Conservation (phyloP, 2,888 invertebrate genomes). For the Hypolimnas misippus region DNA sequence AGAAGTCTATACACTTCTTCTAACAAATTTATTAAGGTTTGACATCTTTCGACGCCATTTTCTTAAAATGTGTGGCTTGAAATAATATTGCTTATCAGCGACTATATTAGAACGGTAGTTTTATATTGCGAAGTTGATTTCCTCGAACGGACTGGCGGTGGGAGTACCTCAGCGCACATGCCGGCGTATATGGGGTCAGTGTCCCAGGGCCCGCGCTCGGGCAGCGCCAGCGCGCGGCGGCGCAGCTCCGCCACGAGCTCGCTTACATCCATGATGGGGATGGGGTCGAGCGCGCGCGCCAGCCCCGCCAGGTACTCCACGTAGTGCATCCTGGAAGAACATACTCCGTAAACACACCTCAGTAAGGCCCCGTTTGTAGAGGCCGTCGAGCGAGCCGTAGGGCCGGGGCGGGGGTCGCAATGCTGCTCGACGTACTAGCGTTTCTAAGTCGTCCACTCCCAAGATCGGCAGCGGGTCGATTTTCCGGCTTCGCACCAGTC, state of each 20-base stretch:
- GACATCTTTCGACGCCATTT: too few species aligned
- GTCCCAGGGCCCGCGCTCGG: constrained; percentile 92
- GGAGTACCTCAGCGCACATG: constrained; percentile 93
- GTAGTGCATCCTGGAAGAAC: constrained; percentile 92
- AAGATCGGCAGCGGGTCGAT: constrained; percentile 92
- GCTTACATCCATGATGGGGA: constrained; percentile 93
- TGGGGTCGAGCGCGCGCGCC: constrained; percentile 95
- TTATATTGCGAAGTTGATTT: too few species aligned
- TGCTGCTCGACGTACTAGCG: constrained; percentile 89
- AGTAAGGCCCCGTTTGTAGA: constrained; percentile 85
- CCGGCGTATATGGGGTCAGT: constrained; percentile 93
- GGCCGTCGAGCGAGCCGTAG: constrained; percentile 88
- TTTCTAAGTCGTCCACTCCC: constrained; percentile 92
- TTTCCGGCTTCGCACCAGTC: constrained; percentile 87
- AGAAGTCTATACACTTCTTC: too few species aligned
- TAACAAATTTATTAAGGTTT: too few species aligned
- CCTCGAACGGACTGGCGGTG: too few species aligned
- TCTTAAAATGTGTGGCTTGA: too few species aligned
- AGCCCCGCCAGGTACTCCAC: constrained; percentile 96
- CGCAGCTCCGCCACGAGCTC: constrained; percentile 95
- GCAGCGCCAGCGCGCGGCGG: constrained; percentile 92
- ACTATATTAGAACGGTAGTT: too few species aligned
- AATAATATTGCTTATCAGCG: too few species aligned
- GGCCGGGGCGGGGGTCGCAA: constrained; percentile 89
- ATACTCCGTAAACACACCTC: constrained; percentile 82